Conservation (phyloP, 2,113 vertebrate genomes). For the Coryphaenoides rupestris region DNA sequence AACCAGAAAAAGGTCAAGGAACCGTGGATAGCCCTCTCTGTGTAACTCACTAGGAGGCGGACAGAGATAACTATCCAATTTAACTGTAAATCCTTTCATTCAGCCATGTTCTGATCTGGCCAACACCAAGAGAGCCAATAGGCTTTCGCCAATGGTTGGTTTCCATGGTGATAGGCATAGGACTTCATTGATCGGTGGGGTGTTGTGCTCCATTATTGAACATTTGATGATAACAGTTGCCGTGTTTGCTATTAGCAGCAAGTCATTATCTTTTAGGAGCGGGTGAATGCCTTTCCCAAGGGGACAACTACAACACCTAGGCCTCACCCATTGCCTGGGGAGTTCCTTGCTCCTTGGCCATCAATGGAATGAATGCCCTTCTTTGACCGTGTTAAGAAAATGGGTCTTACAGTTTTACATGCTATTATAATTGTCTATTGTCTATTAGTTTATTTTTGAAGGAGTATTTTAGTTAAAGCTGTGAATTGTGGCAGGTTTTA, state of each 20-base stretch:
- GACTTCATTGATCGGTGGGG: conserved; percentile 33
- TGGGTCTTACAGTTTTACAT: no score
- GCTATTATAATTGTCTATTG: no score
- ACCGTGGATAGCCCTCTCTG: background rate
- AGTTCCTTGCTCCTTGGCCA: no score
- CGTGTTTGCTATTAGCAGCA: conserved; percentile 21
- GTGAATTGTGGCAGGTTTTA: no score
- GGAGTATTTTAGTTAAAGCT: no score
- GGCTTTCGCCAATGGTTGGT: conserved; percentile 15
- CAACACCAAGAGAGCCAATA: background rate
- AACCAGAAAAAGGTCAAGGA: conserved; percentile 11
- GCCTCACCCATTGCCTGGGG: no score
- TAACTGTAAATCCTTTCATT: conserved; percentile 17
- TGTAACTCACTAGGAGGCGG: no score
- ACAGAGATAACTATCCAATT: no score
- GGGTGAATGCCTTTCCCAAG: conserved; percentile 46
- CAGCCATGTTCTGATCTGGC: conserved; percentile 19
- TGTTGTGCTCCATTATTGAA: conserved; percentile 31
- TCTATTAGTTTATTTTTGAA: no score
- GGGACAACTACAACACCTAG: conserved; percentile 21
- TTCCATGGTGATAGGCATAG: conserved; percentile 31
- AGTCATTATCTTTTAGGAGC: conserved; percentile 32
- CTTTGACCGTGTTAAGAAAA: no score
- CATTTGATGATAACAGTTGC: conserved; percentile 27
- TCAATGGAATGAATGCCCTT: no score